These are phyloP conservation scores for Nycticorax nycticorax DNA, from an alignment of 2,113 vertebrate genomes.

Conservation along the genomic window DNA sequence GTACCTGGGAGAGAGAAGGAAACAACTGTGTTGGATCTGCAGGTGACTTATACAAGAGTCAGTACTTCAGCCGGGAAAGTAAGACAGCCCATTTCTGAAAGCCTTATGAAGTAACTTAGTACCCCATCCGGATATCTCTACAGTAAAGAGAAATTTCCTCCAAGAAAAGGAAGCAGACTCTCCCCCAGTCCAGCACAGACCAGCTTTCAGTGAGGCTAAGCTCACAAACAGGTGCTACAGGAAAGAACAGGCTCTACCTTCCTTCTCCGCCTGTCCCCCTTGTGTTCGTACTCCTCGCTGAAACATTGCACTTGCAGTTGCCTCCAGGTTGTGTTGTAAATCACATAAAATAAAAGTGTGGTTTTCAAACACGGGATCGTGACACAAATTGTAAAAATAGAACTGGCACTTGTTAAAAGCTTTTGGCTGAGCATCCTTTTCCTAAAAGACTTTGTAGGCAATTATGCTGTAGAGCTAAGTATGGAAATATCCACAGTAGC, in stretches of 20 bases:
- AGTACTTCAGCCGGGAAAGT: background rate
- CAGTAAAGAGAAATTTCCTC: background rate
- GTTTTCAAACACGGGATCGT: background rate
- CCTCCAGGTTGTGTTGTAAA: background rate
- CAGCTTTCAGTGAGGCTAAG: background rate
- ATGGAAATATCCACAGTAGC: slow-evolving; percentile 6
- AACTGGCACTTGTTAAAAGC: background rate
- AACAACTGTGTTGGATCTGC: background rate
- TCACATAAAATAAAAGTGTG: background rate
- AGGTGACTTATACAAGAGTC: background rate
- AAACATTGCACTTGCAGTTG: background rate
- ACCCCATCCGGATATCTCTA: background rate
- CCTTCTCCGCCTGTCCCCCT: background rate
- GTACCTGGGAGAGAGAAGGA: slow-evolving; percentile 46
- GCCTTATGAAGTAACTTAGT: background rate
- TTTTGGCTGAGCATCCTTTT: slow-evolving; percentile 4
- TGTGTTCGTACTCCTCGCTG: background rate
- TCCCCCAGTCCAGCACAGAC: background rate
- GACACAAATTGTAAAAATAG: slow-evolving; percentile 18
- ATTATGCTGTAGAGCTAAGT: background rate
- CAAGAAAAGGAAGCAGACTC: background rate
- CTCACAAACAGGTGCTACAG: background rate
- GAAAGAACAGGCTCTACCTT: background rate
- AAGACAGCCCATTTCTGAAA: background rate
- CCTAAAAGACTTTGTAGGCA: slow-evolving; percentile 19